Evolutionary conservation across 2,113 vertebrate genomes (phyloP), one percentile per base, ranked within the genome.

Genomic region (Caloenas nicobarica): DNA sequence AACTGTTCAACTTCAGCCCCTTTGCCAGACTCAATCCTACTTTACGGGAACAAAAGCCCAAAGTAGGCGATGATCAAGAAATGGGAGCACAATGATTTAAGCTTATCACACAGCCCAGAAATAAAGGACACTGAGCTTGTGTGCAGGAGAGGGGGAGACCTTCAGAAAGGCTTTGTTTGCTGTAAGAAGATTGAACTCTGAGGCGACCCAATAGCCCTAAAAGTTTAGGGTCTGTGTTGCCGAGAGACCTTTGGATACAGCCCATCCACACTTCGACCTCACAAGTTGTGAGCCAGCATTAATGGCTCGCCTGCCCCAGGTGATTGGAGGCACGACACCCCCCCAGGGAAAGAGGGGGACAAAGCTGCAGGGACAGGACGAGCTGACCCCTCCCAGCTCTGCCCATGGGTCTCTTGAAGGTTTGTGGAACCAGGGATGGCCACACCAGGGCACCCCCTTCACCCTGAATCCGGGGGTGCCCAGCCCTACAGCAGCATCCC

Each of bases 1-100:
- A 98, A 97, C 98, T 98, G 98, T 98, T 98, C 97, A 97, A 96
- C 98, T 97, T 48, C 98, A 98, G 97, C 96, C 98, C 96, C 94
- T 97, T 96, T 95, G 97, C 94, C 93, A 86, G 36, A 81, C 88
- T 96, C 97, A 86, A 92, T 95, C 96, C 97, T 97, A 87, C 98
- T 98, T 97, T 97, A 84, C 7, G 78, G 90, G 95, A 96, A 98
- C 98, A 98, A 98, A 98, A 97, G 97, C 90, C 96, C 96, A 50
- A 95, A 97, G 98, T 83, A 93, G 94, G 94, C 94, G 21, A 96
- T 81, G 94, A 97, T 97, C 96, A 96, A 97, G 97, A 97, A 97
- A 96, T 56, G 88, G 95, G 96, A 93, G 89, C 95, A 94, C 96
- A 97, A 61, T 97, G 97, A 97, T 97, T 98, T 97, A 97, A 98